Evolutionary conservation across 2,888 invertebrate species (phyloP), one percentile per base, ranked within the genome.

Genomic region (Polyommatus iphigenia): DNA sequence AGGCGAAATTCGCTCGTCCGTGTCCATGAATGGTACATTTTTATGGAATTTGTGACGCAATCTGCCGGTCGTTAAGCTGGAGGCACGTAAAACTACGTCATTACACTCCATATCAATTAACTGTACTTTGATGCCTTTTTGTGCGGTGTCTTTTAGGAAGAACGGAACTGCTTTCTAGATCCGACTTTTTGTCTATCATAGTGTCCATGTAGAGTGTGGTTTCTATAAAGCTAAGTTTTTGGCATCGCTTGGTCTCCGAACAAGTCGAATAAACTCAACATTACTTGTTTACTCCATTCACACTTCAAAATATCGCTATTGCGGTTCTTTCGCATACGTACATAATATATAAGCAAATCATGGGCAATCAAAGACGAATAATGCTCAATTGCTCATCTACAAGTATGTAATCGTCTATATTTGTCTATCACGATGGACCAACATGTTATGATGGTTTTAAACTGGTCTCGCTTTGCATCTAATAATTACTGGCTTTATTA

Each of bases 101-200:
- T 67, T 67, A 67, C 29, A 67, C 67, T 67, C 67, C 67, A 67
- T 67, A 67, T 67, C 67, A 67, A 67, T 67, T 67, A 67, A 67
- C 67, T 67, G 67, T 67, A 32, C 67, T 67, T 67, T 67, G 29
- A 67, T 67, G 67, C 29, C 29, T 29, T 15, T 67, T 62, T 62
- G 24, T 67, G 67, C 15, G 29, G 15, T 32, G 29, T 67, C 29
- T 67, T 67, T 67, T 67, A 67, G 24, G 24, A 32, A 15, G 18
- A 32, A 6, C 67, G 29, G 15, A 67, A 32, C 29, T 29, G 15
- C 29, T 67, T 62, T 62, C 0, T 3, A 15, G 50, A 15, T 50
- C 50, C 50, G 8, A 41, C 15, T 15, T 54, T 54, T 54, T 18
- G 5, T 54, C 46, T 46, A 46, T 46, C 46, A 13, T 46, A 46